phyloP scores from a whole-genome alignment of 2,113 vertebrate species.

The Tyrannus savana region DNA sequence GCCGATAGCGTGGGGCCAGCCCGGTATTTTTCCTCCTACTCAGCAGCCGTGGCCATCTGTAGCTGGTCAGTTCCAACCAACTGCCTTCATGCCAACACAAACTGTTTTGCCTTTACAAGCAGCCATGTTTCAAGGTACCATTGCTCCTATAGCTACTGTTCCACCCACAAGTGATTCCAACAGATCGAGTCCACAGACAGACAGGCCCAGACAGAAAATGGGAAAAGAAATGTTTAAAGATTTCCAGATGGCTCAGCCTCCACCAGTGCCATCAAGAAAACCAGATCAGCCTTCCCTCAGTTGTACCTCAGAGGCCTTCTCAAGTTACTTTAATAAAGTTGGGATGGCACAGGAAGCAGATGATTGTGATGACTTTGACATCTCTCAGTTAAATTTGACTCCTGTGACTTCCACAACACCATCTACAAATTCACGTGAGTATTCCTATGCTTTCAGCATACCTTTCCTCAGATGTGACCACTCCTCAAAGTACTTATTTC shows the following conservation, averaged over 20 bases:
- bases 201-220: constrained; percentile 86
- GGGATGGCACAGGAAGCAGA: constrained; percentile 95
- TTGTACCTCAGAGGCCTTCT: constrained; percentile 97
- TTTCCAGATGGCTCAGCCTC: constrained; percentile 96
- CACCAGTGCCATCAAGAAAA: constrained; percentile 87
- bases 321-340: constrained; percentile 96
- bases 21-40: constrained; percentile 91
- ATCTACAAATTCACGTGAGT: constrained; percentile 97
- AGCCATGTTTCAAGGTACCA: constrained; percentile 94
- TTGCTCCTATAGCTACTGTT: constrained; percentile 84
- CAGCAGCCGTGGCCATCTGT: constrained; percentile 97
- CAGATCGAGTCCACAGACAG: constrained; percentile 90
- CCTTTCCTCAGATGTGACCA: not conserved
- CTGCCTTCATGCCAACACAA: constrained; percentile 97
- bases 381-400: constrained; percentile 98
- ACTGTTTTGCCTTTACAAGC: constrained; percentile 94
- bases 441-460: not conserved
- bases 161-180: constrained; percentile 82
- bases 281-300: constrained; percentile 89
- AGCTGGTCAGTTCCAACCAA: constrained; percentile 92
- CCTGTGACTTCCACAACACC: constrained; percentile 98
- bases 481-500: not conserved
- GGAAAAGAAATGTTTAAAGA: constrained; percentile 97
- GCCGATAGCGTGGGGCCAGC: constrained; percentile 94
- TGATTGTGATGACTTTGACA: constrained; percentile 99